A percentile compares a stretch with the other conserved stretches of the same genome.
Evolutionary conservation across 2,113 vertebrate species (phyloP).

Genomic region (Phrynocephalus versicolor): DNA sequence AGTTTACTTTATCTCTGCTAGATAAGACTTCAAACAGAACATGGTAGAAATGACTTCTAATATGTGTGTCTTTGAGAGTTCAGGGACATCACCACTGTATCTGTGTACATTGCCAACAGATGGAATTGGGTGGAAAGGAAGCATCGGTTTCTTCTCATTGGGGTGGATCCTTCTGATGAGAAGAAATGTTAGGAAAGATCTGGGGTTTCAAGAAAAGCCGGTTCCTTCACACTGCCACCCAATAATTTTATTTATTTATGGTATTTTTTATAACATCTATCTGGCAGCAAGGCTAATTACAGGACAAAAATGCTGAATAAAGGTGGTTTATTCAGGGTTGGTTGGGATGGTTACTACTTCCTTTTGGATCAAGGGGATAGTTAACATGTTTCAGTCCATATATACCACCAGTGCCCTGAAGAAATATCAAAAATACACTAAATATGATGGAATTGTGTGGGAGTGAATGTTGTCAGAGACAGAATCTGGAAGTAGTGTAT

Average conservation of each 20-base stretch:
- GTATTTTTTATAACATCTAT: too few relatives aligned
- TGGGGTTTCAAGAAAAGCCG: background rate
- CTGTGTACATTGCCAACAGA: background rate
- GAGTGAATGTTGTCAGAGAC: background rate
- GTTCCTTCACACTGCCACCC: background rate
- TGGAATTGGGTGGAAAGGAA: background rate
- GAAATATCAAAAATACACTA: background rate
- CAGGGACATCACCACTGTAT: slow-evolving; percentile 7
- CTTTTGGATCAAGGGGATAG: background rate
- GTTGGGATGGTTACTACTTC: slow-evolving; percentile 9
- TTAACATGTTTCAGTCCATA: background rate
- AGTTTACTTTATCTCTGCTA: slow-evolving; percentile 7
- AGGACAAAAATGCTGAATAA: background rate
- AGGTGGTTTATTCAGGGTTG: too few relatives aligned
- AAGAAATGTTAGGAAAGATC: background rate
- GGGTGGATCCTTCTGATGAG: background rate
- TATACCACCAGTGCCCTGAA: background rate
- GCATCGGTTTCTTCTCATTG: background rate
- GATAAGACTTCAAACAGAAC: background rate
- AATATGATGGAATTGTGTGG: background rate
- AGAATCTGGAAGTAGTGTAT: background rate
- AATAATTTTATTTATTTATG: too few relatives aligned
- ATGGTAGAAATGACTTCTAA: background rate
- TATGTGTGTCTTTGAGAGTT: background rate
- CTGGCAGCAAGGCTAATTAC: too few relatives aligned